Percentiles rank a stretch among this genome's conserved stretches.
These are phyloP conservation scores for Formicarius rufipectus DNA, from an alignment of 2,113 vertebrate genomes.

Conservation along the genomic window DNA sequence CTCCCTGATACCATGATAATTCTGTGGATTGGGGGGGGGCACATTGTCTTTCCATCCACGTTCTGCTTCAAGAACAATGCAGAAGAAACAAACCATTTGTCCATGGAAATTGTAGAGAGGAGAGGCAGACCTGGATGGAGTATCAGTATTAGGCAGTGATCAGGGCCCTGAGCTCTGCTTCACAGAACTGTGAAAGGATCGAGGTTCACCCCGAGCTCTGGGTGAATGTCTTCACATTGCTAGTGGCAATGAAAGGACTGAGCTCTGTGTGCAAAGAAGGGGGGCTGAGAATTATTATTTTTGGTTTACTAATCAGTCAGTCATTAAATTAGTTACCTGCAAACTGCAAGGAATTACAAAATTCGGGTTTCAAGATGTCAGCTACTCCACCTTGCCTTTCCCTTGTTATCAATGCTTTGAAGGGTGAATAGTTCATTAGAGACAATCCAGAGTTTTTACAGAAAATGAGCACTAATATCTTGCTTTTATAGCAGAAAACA, in stretches of 20 bases:
- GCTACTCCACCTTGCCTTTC: not conserved
- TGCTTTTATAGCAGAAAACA: not conserved
- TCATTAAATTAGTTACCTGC: not conserved
- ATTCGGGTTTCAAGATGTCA: not conserved
- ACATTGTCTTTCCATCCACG: not conserved
- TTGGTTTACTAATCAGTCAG: not conserved
- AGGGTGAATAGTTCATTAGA: not conserved
- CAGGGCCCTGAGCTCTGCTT: not conserved
- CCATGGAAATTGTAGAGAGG: not conserved
- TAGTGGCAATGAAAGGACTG: not conserved
- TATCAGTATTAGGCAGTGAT: not conserved
- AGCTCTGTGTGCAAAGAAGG: not conserved
- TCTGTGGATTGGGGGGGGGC: not conserved
- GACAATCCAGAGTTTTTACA: not conserved
- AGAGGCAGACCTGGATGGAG: not conserved
- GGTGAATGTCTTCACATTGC: not conserved
- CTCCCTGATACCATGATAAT: not conserved
- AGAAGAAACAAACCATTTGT: not conserved
- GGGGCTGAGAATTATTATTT: not conserved
- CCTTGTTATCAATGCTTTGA: not conserved
- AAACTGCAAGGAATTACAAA: not conserved
- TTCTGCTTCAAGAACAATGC: not conserved
- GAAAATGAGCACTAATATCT: not conserved
- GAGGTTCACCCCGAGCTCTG: not conserved
- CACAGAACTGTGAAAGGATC: not conserved